phyloP scores from a whole-genome alignment of 1,140 invertebrate species.

The Parapsyche elsis region DNA sequence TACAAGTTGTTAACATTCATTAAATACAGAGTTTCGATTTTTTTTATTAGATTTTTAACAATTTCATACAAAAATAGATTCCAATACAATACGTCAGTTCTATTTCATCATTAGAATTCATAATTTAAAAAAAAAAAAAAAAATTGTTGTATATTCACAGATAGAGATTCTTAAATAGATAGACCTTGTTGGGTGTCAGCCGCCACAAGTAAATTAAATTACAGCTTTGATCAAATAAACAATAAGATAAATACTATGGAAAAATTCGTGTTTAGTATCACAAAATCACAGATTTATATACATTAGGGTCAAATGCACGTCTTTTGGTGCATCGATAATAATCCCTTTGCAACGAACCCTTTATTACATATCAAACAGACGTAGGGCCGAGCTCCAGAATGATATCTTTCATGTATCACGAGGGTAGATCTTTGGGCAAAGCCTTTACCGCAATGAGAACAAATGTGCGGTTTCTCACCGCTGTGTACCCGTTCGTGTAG shows the following conservation, averaged over 20 bases:
- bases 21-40: no score
- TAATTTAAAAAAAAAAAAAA: no score
- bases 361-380: conserved; percentile 76
- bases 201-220: no score
- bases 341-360: conserved; percentile 72
- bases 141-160: no score
- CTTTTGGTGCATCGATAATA: conserved; percentile 73
- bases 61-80: background rate
- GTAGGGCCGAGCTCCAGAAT: conserved; percentile 83
- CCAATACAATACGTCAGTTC: background rate
- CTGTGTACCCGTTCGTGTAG: conserved; percentile 74
- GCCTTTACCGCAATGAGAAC: conserved; percentile 77
- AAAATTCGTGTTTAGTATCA: background rate
- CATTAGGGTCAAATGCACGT: conserved; percentile 53
- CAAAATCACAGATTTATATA: conserved; percentile 17
- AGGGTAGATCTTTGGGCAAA: conserved; percentile 83
- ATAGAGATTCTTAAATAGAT: no score
- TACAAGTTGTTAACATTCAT: no score
- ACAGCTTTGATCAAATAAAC: no score
- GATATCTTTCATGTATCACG: conserved; percentile 79
- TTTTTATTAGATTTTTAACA: no score
- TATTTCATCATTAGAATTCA: background rate
- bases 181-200: no score
- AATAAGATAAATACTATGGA: background rate
- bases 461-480: conserved; percentile 74